Conservation (phyloP, 2,113 vertebrate species). For the Athene noctua region DNA sequence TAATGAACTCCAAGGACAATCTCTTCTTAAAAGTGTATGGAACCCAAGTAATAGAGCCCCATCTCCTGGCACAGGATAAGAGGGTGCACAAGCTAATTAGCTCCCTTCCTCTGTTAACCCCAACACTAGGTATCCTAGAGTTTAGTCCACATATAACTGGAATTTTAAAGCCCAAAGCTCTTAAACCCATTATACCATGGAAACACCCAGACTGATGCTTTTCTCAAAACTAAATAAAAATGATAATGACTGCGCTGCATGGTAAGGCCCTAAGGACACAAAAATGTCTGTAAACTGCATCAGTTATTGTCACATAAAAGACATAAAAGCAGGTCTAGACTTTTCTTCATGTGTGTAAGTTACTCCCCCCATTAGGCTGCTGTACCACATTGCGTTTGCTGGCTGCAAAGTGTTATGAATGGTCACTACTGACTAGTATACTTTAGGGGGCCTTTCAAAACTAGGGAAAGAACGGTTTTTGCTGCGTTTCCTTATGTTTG, state of each 20-base stretch:
- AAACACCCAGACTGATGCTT: background rate
- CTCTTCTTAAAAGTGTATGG: background rate
- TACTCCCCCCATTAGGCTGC: background rate
- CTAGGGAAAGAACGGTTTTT: background rate
- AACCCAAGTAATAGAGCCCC: background rate
- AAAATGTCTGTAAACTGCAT: background rate
- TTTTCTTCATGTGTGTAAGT: background rate
- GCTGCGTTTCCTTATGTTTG: background rate
- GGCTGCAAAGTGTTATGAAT: background rate
- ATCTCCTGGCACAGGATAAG: background rate
- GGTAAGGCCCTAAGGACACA: background rate
- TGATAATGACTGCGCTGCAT: background rate
- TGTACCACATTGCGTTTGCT: background rate
- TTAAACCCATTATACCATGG: background rate
- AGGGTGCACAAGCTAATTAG: background rate
- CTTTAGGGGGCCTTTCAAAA: background rate
- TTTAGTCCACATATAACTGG: slow-evolving; percentile 1
- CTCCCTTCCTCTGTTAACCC: background rate
- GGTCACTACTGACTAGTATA: background rate
- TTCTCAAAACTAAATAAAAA: background rate
- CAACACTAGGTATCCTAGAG: background rate
- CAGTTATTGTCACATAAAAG: background rate
- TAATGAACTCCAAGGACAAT: background rate
- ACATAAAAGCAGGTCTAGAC: background rate
- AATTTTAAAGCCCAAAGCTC: background rate